Conservation (phyloP, 2,113 vertebrate species). For the Tragelaphus buxtoni region DNA sequence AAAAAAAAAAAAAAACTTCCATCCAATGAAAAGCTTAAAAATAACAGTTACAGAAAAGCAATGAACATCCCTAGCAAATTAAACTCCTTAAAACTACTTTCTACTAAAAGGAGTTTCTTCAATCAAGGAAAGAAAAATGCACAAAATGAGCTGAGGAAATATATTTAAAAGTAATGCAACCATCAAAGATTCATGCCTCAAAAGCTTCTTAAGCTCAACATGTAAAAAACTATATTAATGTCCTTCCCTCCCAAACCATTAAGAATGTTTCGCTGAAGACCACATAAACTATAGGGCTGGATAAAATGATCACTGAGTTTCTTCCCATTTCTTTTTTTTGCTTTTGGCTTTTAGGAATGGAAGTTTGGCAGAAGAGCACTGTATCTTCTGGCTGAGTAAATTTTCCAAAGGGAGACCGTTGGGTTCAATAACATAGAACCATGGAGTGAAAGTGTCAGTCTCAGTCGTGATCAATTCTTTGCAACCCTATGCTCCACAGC, state of each 20-base stretch:
- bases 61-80: background rate
- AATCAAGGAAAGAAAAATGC: background rate
- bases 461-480: background rate
- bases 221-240: background rate
- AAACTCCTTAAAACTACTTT: background rate
- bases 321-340: background rate
- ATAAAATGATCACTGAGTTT: background rate
- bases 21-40: background rate
- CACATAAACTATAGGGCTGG: background rate
- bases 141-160: background rate
- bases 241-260: background rate
- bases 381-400: background rate
- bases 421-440: background rate
- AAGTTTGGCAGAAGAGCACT: background rate
- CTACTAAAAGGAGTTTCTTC: background rate
- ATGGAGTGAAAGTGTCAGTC: background rate
- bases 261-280: background rate
- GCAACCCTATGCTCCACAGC: background rate
- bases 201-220: background rate
- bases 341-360: background rate
- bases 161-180: background rate
- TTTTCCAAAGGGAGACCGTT: background rate
- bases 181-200: background rate
- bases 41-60: background rate
- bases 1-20: background rate